Base-by-base conservation (phyloP, 1,140 invertebrate species). In the Phymorhynchus buccinoides region DNA sequence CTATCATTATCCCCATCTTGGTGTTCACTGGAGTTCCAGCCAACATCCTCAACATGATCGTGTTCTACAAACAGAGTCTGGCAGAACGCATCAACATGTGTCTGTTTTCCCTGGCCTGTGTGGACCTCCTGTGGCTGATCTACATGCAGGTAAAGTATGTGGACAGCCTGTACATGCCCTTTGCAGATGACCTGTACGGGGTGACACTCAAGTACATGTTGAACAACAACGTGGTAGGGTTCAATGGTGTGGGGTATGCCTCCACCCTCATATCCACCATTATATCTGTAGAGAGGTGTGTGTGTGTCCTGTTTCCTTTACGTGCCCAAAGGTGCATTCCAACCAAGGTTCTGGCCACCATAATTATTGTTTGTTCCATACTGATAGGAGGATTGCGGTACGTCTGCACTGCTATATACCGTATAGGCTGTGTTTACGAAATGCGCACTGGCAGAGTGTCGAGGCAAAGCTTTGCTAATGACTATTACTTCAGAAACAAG, bases 221-320 rank as follows among this genome's bases (percentile, higher is more conserved):
- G 1, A 80, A 56, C 30, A n/a, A 80, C 30, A 80, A 80, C 16
- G 12, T 80, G 4, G 32, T 62, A 18, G 52, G 44, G n/a, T 22
- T 80, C 4, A 32, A 56, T 44, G 52, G 4, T 16, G n/a, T 56
- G 1, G 44, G 22, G 30, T 80, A 80, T 62, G 79, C n/a, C 1
- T 62, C 79, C 18, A 80, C 62, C 44, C 32, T 80, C 2, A 14
- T 80, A 35, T 80, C 44, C 0, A 42, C 30, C 0, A 80, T 62
- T 16, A 62, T 80, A 14, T 80, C 79, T 3, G 1, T 30, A 14
- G 79, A 80, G n/a, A 27, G 79, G 62, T 80, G 79, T 80, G 9
- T 80, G 30, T 80, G 79, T 56, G 79, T 80, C 6, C 35, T 62
- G 32, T 80, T 80, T 27, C 79, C 79, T 1, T 42, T 80, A 35